Conservation (phyloP, 1,140 invertebrate genomes). For the Lysiphlebus fabarum region DNA sequence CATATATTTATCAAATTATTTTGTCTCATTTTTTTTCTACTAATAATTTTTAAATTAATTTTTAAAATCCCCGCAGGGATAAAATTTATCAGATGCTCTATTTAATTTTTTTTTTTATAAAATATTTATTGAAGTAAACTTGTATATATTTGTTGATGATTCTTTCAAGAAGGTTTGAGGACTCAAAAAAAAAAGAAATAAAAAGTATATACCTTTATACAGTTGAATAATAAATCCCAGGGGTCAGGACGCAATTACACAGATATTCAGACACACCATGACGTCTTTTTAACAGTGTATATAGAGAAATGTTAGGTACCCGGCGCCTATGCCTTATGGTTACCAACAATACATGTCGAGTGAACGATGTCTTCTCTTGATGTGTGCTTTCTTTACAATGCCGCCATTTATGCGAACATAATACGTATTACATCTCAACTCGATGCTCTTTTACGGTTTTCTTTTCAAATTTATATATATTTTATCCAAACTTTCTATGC, state of each 20-base stretch:
- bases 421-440: constrained; percentile 37
- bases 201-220: too few relatives aligned
- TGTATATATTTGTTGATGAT: too few relatives aligned
- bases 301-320: constrained; percentile 31
- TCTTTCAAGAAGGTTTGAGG: too few relatives aligned
- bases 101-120: too few relatives aligned
- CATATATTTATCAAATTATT: too few relatives aligned
- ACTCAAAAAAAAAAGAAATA: too few relatives aligned
- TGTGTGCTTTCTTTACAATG: constrained; percentile 4
- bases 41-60: too few relatives aligned
- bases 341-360: not conserved
- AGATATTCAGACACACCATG: constrained; percentile 25
- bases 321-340: constrained; percentile 39
- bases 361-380: not conserved
- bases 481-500: constrained; percentile 39
- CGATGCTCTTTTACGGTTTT: constrained; percentile 33
- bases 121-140: too few relatives aligned
- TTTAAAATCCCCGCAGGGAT: too few relatives aligned
- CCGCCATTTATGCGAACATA: constrained; percentile 47
- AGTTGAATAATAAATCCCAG: constrained; percentile 13
- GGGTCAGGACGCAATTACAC: constrained; percentile 25
- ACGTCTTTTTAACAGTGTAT: constrained; percentile 13
- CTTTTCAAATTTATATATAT: constrained; percentile 2
- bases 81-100: too few relatives aligned
- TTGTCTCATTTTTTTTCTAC: too few relatives aligned